Conservation (phyloP, 2,797 vertebrate genomes). For the Podarcis lilfordi region DNA sequence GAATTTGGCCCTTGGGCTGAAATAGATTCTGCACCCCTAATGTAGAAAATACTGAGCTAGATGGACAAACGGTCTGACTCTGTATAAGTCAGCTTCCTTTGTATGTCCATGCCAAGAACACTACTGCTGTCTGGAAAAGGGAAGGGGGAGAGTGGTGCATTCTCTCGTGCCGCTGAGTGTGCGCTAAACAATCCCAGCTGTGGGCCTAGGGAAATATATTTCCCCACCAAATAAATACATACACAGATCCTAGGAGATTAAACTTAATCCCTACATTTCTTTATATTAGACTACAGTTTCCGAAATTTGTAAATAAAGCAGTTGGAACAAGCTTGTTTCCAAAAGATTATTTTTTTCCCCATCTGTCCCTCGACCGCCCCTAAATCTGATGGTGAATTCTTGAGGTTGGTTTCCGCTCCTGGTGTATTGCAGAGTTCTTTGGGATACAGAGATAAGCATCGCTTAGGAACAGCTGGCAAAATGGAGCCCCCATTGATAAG, state of each 20-base stretch:
- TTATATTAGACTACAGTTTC: not conserved
- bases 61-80: too few relatives aligned
- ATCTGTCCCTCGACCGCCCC: not conserved
- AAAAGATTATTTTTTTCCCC: not conserved
- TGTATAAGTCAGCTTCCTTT: not conserved
- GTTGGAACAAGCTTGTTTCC: not conserved
- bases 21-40: too few relatives aligned
- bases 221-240: not conserved
- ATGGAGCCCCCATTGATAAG: not conserved
- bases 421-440: not conserved
- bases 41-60: too few relatives aligned
- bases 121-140: not conserved
- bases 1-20: too few relatives aligned
- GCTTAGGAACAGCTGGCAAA: not conserved
- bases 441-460: not conserved
- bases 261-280: conserved; percentile 10
- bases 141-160: too few relatives aligned
- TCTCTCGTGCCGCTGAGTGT: not conserved
- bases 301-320: not conserved
- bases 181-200: not conserved
- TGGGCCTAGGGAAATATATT: not conserved
- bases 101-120: not conserved
- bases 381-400: not conserved
- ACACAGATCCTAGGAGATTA: not conserved
- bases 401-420: not conserved